These are phyloP conservation scores for Onthophagus taurus DNA, from an alignment of 1,140 invertebrate species.

Conservation along the genomic window DNA sequence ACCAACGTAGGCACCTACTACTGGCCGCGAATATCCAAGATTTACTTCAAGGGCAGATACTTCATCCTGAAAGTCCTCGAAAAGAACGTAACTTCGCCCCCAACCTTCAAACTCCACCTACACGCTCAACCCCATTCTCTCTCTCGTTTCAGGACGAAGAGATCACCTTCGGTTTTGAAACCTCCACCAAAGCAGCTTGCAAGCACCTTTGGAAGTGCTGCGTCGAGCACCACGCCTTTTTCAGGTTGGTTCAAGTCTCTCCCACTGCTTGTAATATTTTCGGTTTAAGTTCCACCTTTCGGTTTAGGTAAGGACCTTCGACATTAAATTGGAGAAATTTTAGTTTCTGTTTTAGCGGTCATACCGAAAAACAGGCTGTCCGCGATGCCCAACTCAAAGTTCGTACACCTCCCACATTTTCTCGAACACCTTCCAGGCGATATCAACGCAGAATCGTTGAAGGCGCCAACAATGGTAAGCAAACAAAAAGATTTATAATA, in stretches of 20 bases:
- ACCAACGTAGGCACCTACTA: slow-evolving; percentile 98
- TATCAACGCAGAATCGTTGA: slow-evolving; percentile 70
- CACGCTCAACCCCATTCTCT: no score
- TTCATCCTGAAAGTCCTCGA: slow-evolving; percentile 93
- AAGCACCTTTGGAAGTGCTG: slow-evolving; percentile 99
- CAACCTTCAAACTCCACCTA: no score
- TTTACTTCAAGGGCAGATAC: slow-evolving; percentile 91
- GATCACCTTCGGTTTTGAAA: slow-evolving; percentile 91
- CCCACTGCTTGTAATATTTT: slow-evolving; percentile 60
- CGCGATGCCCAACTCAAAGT: slow-evolving; percentile 49
- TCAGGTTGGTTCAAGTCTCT: slow-evolving; percentile 75
- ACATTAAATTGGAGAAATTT: not conserved
- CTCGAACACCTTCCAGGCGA: slow-evolving; percentile 78
- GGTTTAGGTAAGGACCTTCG: slow-evolving; percentile 49
- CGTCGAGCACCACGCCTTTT: slow-evolving; percentile 97
- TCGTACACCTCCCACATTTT: slow-evolving; percentile 71
- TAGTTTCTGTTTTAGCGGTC: slow-evolving; percentile 44
- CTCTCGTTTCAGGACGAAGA: slow-evolving; percentile 72
- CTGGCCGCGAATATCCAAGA: slow-evolving; percentile 95
- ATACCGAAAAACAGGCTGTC: slow-evolving; percentile 55
- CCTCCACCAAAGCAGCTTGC: slow-evolving; percentile 87
- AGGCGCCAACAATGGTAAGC: slow-evolving; percentile 34
- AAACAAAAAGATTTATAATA: slow-evolving; percentile 10
- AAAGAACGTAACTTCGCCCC: slow-evolving; percentile 77
- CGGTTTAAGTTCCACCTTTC: slow-evolving; percentile 59